Evolutionary conservation across 2,113 vertebrate genomes (phyloP).

Genomic region (Antechinus flavipes): DNA sequence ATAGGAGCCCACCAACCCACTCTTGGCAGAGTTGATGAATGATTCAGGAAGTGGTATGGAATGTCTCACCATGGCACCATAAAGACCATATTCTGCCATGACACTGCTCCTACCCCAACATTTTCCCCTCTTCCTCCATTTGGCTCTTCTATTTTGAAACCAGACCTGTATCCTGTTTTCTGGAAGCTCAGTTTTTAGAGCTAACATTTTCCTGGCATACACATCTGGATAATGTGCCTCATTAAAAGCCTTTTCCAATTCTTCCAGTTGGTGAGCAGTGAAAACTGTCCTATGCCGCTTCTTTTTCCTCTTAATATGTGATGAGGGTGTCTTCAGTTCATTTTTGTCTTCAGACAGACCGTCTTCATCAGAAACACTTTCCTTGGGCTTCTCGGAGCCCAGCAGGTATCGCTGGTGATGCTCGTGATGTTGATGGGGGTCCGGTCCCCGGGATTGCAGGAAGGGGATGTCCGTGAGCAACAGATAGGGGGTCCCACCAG

Average conservation of each 20-base stretch:
- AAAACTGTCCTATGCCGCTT: constrained; percentile 97
- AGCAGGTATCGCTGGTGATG: constrained; percentile 73
- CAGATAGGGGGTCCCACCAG: constrained; percentile 87
- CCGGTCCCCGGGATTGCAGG: constrained; percentile 82
- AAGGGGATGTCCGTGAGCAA: constrained; percentile 89
- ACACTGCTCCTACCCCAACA: too few species aligned
- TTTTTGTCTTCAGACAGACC: constrained; percentile 88
- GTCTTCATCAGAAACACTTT: constrained; percentile 90
- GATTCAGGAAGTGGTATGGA: too few species aligned
- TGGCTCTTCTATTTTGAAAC: too few species aligned
- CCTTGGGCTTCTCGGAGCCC: constrained; percentile 86
- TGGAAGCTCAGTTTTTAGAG: constrained; percentile 95
- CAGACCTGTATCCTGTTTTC: constrained; percentile 74
- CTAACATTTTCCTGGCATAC: constrained; percentile 96
- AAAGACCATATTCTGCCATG: too few species aligned
- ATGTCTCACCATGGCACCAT: too few species aligned
- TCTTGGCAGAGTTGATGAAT: too few species aligned
- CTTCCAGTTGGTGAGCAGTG: constrained; percentile 95
- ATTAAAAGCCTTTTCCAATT: constrained; percentile 96
- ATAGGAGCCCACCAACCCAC: too few species aligned
- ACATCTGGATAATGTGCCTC: constrained; percentile 98
- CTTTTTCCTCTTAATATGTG: constrained; percentile 93
- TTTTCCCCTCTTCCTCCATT: too few species aligned
- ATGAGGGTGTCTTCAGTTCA: constrained; percentile 85
- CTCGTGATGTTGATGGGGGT: constrained; percentile 80